Evolutionary conservation across 1,140 invertebrate species (phyloP), one percentile per base, ranked within the genome.

Genomic region (Anthonomus grandis): DNA sequence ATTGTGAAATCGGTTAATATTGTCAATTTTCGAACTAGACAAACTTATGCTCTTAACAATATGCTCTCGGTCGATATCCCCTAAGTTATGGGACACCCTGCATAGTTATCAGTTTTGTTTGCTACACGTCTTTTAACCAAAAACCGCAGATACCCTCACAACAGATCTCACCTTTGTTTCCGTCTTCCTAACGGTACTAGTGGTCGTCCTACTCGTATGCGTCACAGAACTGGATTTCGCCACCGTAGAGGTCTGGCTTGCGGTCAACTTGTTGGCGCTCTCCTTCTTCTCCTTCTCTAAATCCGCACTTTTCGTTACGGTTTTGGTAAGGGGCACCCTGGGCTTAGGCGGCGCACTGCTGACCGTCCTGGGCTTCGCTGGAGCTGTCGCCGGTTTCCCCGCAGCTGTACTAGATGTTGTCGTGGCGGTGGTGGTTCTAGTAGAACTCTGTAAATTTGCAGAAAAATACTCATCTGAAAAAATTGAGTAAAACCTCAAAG

Each of bases 251-350:
- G 67, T 74, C 27, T 76, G 70, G 13, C 72, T 70, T 12, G 78
- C 76, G 0, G 79, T 81, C 10, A 82, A 75, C 62, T 83, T 83
- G 52, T 83, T 83, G 0, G 78, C 78, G 21, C 78, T 78, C 49
- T 83, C 80, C 62, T 83, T 83, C 9, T 76, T 75, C 59, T 81
- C 76, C 54, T 82, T 83, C 18, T 83, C 80, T 9, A 75, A 74
- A 53, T 79, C 71, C 0, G 77, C 45, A 19, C 59, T 59, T 51
- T 65, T 67, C 3, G 61, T 55, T 9, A 61, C 54, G 12, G 65
- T 64, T 34, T 53, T 65, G 1, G 57, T 63, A 15, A 59, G 34
- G 6, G 66, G 55, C 36, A 64, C 59, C 27, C 58, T 64, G 2
- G 72, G 63, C 66, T 68, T 74, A 8, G 72, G 62, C 21, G 71